phyloP scores from a whole-genome alignment of 2,888 invertebrate species.

The Cancer borealis region DNA sequence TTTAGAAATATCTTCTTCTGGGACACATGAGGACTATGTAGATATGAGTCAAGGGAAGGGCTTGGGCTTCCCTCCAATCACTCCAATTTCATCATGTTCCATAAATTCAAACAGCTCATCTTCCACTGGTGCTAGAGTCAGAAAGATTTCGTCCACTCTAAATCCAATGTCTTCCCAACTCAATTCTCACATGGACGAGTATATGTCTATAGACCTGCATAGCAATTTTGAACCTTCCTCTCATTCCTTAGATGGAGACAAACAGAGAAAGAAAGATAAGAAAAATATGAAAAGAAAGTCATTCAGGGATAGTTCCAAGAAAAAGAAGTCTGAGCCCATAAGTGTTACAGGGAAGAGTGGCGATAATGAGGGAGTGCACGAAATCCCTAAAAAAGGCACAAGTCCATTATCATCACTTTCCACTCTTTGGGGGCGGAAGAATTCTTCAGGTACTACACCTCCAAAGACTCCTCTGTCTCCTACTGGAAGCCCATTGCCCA shows the following conservation, averaged over 20 bases:
- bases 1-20: conserved; percentile 62
- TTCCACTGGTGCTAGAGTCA: conserved; percentile 71
- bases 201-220: conserved; percentile 68
- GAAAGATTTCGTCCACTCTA: conserved; percentile 69
- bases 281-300: conserved; percentile 72
- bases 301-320: conserved; percentile 70
- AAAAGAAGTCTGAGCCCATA: conserved; percentile 76
- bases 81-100: conserved; percentile 66
- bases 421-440: conserved; percentile 79
- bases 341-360: conserved; percentile 57
- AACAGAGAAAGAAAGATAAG: conserved; percentile 71
- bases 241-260: conserved; percentile 68
- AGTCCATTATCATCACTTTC: conserved; percentile 71
- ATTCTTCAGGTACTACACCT: conserved; percentile 80
- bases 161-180: conserved; percentile 73
- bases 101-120: conserved; percentile 65
- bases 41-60: conserved; percentile 75
- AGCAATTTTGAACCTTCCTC: conserved; percentile 63
- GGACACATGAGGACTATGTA: conserved; percentile 73
- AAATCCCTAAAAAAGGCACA: conserved; percentile 66
- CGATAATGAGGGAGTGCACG: conserved; percentile 52
- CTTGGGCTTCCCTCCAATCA: conserved; percentile 49
- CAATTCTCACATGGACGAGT: conserved; percentile 73
- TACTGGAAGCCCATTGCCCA: conserved; percentile 77
- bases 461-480: conserved; percentile 81